phyloP scores from a whole-genome alignment of 2,113 vertebrate species.

The Sylvietta virens region DNA sequence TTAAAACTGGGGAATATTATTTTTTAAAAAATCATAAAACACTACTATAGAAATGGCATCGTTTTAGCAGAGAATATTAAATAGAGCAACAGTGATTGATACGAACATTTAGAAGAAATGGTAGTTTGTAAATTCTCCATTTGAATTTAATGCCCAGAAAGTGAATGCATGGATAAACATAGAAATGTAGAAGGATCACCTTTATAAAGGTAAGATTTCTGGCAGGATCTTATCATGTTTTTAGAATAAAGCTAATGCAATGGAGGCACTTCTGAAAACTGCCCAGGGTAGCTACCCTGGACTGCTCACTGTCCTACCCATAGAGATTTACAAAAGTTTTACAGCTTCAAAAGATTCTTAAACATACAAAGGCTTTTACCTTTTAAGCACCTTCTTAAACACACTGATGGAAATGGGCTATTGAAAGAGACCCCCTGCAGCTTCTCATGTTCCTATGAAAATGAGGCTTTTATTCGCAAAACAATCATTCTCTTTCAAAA shows the following conservation, averaged over 20 bases:
- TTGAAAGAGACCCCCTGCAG: background rate
- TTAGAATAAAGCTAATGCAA: background rate
- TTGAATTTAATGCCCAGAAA: background rate
- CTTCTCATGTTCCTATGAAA: background rate
- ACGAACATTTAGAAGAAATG: background rate
- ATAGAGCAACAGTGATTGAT: background rate
- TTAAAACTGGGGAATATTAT: background rate
- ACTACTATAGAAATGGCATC: background rate
- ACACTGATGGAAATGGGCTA: background rate
- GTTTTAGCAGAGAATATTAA: constrained; percentile 25
- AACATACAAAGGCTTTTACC: background rate
- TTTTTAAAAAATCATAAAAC: background rate
- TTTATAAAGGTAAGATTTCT: background rate
- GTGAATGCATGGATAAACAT: background rate
- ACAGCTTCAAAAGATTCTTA: background rate
- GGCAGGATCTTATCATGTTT: background rate
- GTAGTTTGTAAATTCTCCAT: background rate
- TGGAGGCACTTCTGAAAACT: background rate
- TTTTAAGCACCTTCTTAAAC: background rate
- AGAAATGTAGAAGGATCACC: background rate
- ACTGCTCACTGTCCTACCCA: background rate
- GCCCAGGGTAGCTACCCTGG: background rate
- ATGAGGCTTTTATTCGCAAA: background rate
- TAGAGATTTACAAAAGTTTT: background rate
- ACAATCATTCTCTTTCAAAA: background rate